These are phyloP conservation scores for Archocentrus centrarchus DNA, from an alignment of 2,113 vertebrate genomes.

Conservation along the genomic window DNA sequence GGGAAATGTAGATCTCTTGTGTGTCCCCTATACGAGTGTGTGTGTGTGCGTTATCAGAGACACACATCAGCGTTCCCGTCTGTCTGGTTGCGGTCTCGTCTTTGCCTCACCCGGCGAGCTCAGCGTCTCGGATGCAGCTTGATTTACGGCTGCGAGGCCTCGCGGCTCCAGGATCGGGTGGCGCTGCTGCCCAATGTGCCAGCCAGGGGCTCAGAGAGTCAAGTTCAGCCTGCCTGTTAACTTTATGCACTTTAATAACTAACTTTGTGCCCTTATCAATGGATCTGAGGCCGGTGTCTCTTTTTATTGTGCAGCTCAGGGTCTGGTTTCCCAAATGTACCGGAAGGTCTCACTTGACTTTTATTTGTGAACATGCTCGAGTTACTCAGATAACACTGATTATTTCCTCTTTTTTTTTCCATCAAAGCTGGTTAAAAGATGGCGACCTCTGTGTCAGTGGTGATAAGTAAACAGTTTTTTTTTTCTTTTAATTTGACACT, in stretches of 20 bases:
- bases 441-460: not conserved
- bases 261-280: constrained; percentile 36
- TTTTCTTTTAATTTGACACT: not conserved
- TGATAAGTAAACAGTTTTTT: constrained; percentile 11
- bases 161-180: constrained; percentile 64
- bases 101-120: constrained; percentile 40
- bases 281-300: not conserved
- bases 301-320: constrained; percentile 9
- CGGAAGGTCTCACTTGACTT: not conserved
- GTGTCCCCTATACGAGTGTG: constrained; percentile 2
- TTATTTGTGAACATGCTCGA: not conserved
- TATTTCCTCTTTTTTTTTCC: not conserved
- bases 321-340: constrained; percentile 16
- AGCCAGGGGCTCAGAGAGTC: constrained; percentile 19
- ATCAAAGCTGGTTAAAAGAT: not conserved
- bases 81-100: constrained; percentile 55
- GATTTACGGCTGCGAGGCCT: constrained; percentile 62
- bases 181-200: constrained; percentile 42
- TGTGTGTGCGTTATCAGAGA: constrained; percentile 47
- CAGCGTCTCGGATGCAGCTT: constrained; percentile 64
- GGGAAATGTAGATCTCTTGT: constrained; percentile 32
- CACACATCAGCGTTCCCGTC: constrained; percentile 59
- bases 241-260: constrained; percentile 54
- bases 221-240: constrained; percentile 40
- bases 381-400: constrained; percentile 6